Base-by-base conservation (phyloP, 2,113 vertebrate genomes). In the Elgaria multicarinata region DNA sequence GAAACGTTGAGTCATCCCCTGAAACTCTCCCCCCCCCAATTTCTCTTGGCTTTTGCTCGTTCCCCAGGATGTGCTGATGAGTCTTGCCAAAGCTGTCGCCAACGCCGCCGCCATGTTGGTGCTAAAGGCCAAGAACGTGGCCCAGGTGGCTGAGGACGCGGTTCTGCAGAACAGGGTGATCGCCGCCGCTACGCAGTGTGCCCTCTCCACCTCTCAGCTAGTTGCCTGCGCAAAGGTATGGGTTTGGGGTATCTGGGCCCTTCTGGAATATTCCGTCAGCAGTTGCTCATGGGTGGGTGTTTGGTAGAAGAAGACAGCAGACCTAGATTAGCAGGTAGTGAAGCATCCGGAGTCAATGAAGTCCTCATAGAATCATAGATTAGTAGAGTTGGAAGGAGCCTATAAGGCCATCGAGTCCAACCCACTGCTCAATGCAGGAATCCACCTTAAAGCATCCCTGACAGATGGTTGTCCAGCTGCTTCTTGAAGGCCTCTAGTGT, bases 31-130 rank as follows among this genome's bases (percentile, higher is more conserved):
- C 26, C 20, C 20, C 4, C 82, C 42, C 18, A 36, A 20, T 26
- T 36, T 33, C 20, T 28, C n/a, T 39, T 39, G 16, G 10, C 66
- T 24, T 90, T 78, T 89, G 26, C 14, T 39, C 20, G 76, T 93
- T 95, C 55, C 46, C 92, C 97, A 98, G 99, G 99, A 99, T 92
- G 98, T 99, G 71, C 97, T 99, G 96, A 99, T 99, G 99, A 99
- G 98, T 95, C 96, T 99, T 96, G 99, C 99, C 94, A 99, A 99
- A 97, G 99, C 99, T 4, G 99, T 99, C 85, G 99, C 99, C 93
- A 99, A 99, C 0, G 99, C 99, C 53, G 99, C 99, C 75, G 99
- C 99, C 94, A 99, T 99, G 98, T 91, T 99, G 89, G 99, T 99
- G 72, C 97, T 99, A 80, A 99, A 99, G 94, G 99, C 99, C 83